Evolutionary conservation across 2,113 vertebrate genomes (phyloP).

Genomic region (Rhodinocichla rosea): DNA sequence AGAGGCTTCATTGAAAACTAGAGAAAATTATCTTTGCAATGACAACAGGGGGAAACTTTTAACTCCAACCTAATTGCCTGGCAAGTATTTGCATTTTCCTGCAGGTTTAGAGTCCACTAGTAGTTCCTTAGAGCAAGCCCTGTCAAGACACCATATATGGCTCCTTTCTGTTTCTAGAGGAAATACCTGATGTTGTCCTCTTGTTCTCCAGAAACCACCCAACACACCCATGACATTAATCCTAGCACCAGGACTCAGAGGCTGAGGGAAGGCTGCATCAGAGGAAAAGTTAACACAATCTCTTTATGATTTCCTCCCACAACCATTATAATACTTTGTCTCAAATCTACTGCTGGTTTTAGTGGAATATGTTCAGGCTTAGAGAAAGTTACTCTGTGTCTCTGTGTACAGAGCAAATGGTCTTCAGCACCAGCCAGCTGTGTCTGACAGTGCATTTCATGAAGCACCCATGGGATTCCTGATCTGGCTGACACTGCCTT

Average conservation of each 20-base stretch:
- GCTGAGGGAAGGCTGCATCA: not conserved
- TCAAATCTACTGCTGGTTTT: not conserved
- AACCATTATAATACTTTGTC: not conserved
- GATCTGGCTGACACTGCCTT: not conserved
- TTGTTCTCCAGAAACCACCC: not conserved
- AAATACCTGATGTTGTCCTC: not conserved
- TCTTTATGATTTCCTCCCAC: not conserved
- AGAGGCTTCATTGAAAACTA: not conserved
- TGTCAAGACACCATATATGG: not conserved
- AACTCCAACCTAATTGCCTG: not conserved
- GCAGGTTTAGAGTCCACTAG: not conserved
- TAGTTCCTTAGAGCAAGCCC: not conserved
- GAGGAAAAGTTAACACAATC: not conserved
- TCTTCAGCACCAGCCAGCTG: not conserved
- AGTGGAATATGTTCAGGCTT: not conserved
- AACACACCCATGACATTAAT: accelerated
- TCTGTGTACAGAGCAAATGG: not conserved
- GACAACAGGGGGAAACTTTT: not conserved
- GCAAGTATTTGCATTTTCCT: not conserved
- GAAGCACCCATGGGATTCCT: not conserved
- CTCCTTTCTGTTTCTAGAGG: not conserved
- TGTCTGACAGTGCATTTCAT: not conserved
- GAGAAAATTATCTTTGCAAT: not conserved
- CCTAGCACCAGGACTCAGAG: not conserved
- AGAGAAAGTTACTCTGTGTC: not conserved